Evolutionary conservation across 2,113 vertebrate genomes (phyloP).

Genomic region (Cheirogaleus medius): DNA sequence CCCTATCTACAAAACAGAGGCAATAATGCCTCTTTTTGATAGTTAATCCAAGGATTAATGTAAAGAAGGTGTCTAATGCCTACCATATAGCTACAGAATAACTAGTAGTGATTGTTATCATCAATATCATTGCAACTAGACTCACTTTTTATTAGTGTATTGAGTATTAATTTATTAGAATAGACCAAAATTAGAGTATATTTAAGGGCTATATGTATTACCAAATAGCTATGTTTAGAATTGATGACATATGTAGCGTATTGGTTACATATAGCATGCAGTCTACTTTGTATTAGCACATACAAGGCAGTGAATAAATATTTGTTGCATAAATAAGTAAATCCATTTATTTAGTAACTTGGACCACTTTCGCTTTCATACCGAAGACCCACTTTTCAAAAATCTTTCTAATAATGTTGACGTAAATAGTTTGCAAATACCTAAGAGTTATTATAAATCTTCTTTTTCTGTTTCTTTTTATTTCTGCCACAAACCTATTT

Average conservation of each 20-base stretch:
- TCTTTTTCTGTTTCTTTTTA: not conserved
- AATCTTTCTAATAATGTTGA: not conserved
- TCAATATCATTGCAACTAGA: not conserved
- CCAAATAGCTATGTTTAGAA: not conserved
- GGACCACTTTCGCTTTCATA: not conserved
- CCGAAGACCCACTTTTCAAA: not conserved
- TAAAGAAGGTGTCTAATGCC: not conserved
- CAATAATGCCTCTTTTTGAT: not conserved
- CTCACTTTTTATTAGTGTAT: not conserved
- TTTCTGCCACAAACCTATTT: not conserved
- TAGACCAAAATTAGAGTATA: not conserved
- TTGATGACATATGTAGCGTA: not conserved
- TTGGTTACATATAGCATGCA: not conserved
- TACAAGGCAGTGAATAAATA: not conserved
- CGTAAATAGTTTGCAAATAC: not conserved
- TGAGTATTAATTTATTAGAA: not conserved
- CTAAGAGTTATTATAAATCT: not conserved
- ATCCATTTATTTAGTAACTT: constrained; percentile 1
- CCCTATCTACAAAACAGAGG: not conserved
- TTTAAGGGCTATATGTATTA: not conserved
- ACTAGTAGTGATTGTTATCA: not conserved
- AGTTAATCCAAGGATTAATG: not conserved
- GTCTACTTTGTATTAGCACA: not conserved
- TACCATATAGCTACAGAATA: not conserved
- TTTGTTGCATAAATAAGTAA: not conserved